phyloP scores from a whole-genome alignment of 2,888 invertebrate species.

The Eumerus sabulonum region DNA sequence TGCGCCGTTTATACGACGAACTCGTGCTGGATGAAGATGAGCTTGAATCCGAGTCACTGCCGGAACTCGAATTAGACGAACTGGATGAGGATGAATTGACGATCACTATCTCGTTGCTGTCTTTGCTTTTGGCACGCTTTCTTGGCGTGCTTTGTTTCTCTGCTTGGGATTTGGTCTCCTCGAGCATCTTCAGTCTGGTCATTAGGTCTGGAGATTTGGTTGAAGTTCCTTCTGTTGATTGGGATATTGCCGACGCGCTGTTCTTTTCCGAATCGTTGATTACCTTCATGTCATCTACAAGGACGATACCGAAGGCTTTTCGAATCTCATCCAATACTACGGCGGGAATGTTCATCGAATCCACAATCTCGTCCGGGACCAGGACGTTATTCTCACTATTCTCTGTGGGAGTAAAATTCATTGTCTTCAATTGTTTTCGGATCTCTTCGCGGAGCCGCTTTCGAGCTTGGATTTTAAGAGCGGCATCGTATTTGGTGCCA shows the following conservation, averaged over 20 bases:
- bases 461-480: conserved; percentile 75
- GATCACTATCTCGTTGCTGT: conserved; percentile 54
- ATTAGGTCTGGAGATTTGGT: conserved; percentile 68
- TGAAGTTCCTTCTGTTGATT: conserved; percentile 2
- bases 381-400: conserved; percentile 69
- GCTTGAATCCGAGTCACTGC: conserved; percentile 63
- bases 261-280: background rate
- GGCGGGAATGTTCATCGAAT: conserved; percentile 75
- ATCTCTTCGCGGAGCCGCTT: conserved; percentile 75
- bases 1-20: conserved; percentile 69
- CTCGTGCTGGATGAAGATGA: conserved; percentile 59
- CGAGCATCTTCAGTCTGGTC: conserved; percentile 70
- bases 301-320: conserved; percentile 75
- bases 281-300: conserved; percentile 62
- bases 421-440: conserved; percentile 74
- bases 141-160: conserved; percentile 15
- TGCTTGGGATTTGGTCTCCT: conserved; percentile 67
- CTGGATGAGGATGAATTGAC: conserved; percentile 69
- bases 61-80: conserved; percentile 69
- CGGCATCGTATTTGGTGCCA: conserved; percentile 76
- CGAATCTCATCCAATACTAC: conserved; percentile 75
- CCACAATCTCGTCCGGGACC: conserved; percentile 76
- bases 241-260: background rate
- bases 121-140: conserved; percentile 29
- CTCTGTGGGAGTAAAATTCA: conserved; percentile 73